Evolutionary conservation across 1,140 invertebrate species (phyloP).

Genomic region (Pemphigus obesinymphae): DNA sequence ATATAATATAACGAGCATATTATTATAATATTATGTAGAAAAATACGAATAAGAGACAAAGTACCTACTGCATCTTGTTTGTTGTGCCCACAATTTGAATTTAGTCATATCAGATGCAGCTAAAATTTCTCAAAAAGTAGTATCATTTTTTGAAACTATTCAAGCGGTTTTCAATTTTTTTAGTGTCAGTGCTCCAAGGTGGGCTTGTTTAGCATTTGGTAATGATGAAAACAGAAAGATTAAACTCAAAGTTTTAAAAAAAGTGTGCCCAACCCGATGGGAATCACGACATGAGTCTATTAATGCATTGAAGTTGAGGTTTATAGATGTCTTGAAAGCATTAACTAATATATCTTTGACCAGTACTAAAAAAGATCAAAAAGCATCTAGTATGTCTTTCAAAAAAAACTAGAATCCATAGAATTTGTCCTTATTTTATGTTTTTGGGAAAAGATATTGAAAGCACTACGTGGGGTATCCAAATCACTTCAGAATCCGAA

Average conservation of each 20-base stretch:
- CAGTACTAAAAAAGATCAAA: neutral
- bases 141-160: neutral
- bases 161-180: constrained; percentile 1
- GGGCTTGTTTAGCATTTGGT: too few species aligned
- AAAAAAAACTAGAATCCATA: neutral
- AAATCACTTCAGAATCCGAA: too few species aligned
- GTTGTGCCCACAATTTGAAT: constrained; percentile 1
- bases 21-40: too few species aligned
- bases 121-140: neutral
- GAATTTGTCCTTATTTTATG: neutral
- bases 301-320: neutral
- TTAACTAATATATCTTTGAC: neutral
- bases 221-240: too few species aligned
- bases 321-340: neutral
- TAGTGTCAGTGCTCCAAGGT: too few species aligned
- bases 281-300: neutral
- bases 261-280: too few species aligned
- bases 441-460: too few species aligned
- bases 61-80: neutral
- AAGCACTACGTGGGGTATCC: too few species aligned
- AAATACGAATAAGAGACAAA: neutral
- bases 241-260: too few species aligned
- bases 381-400: neutral
- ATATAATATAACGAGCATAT: too few species aligned
- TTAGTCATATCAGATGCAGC: too few species aligned